Evolutionary conservation across 2,888 invertebrate species (phyloP), one percentile per base, ranked within the genome.

Genomic region (Cistogaster globosa): DNA sequence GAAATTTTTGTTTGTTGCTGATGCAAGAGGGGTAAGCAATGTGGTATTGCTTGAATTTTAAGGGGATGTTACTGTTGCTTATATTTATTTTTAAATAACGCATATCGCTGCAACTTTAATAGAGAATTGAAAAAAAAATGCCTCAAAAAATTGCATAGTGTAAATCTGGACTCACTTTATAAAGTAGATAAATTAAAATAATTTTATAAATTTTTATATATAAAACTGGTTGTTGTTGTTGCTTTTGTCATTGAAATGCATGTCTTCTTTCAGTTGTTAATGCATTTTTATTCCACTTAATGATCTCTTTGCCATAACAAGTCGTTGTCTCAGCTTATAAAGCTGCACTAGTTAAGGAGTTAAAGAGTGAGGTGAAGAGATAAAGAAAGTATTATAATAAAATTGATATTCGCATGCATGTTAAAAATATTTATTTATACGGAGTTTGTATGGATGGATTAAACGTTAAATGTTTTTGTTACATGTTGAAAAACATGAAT

Each of bases 401-500:
- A 80, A 80, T 72, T 12, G 72, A 32, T 79, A 57, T 71, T 55
- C 57, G 71, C 72, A 48, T 63, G 38, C 45, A 72, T 65, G 63
- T 72, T 22, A n/a, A 32, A 48, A 65, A n/a, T 38, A 22, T 67
- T 71, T 11, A 22, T 67, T 71, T 11, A 65, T 14, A n/a, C 5
- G n/a, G 4, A 12, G 55, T 53, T 76, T 80, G 80, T 74, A 84
- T 80, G 75, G 62, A 83, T 79, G 57, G 62, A 68, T 77, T 58
- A 55, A 78, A 78, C 45, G 51, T 76, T 68, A 38, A 78, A 55
- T 68, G 62, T 72, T 75, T 51, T 69, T 75, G 75, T 75, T 79
- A 85, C 82, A 85, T 76, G 82, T 79, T 82, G 65, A 20, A 68
- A 71, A 79, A 85, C 85, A 85, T 79, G 78, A 78, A 82, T 85